phyloP scores from a whole-genome alignment of 2,113 vertebrate species.

The Corythornis madagascariensis region DNA sequence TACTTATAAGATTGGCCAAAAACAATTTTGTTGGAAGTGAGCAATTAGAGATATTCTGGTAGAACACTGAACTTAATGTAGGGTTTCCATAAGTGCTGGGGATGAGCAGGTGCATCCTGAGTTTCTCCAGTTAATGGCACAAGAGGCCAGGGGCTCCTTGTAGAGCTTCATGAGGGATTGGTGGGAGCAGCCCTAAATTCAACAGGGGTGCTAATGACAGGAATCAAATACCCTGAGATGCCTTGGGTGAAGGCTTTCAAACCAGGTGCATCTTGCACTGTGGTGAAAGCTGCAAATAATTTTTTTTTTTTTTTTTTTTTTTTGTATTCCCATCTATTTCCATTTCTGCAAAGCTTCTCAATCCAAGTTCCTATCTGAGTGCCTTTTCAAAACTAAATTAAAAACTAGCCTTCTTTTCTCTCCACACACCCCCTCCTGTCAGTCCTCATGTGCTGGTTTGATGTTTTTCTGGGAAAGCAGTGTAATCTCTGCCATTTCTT shows the following conservation, averaged over 20 bases:
- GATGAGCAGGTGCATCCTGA: neutral
- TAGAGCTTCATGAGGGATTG: neutral
- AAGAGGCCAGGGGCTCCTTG: neutral
- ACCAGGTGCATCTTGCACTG: neutral
- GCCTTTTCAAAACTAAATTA: neutral
- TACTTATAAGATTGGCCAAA: neutral
- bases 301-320: neutral
- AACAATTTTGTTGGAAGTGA: neutral
- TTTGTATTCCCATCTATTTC: neutral
- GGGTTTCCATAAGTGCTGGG: neutral
- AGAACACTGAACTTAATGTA: neutral
- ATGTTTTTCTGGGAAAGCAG: neutral
- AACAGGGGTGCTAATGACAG: neutral
- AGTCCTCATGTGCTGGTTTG: fast-evolving
- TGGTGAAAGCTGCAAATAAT: neutral
- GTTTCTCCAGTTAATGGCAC: neutral
- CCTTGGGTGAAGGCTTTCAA: neutral
- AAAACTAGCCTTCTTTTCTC: neutral
- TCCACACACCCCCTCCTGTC: neutral
- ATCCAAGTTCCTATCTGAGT: neutral
- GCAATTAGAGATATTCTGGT: neutral
- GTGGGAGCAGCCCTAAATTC: neutral
- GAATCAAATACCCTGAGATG: neutral
- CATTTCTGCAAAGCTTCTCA: neutral
- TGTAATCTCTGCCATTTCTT: slow-evolving; percentile 19